These are phyloP conservation scores for Paralvinella palmiformis DNA, from an alignment of 1,140 invertebrate species.

Conservation along the genomic window DNA sequence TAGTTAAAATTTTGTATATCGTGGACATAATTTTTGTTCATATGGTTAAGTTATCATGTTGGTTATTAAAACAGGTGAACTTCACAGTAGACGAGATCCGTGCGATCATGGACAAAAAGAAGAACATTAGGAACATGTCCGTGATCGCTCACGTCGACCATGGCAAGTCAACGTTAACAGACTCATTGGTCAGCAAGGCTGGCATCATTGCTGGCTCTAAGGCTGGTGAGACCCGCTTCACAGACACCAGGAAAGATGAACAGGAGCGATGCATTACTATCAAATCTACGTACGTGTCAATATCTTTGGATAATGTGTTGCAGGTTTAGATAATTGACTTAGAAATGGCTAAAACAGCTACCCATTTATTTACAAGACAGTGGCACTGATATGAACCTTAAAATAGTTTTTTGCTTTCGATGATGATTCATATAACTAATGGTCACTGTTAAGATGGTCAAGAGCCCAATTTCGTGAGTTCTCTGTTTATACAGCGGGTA, in stretches of 20 bases:
- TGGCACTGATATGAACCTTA: too few relatives aligned
- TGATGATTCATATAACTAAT: too few relatives aligned
- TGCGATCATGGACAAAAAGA: constrained; percentile 98
- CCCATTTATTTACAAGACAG: too few relatives aligned
- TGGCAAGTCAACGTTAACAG: constrained; percentile 98
- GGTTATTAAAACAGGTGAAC: constrained; percentile 81
- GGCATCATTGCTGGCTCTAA: constrained; percentile 98
- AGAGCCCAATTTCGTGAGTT: too few relatives aligned
- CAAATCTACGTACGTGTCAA: constrained; percentile 89
- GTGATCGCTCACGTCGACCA: constrained; percentile 99
- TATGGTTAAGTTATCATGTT: not conserved
- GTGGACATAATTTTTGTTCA: not conserved
- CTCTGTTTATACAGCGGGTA: too few relatives aligned
- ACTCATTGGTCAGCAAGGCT: constrained; percentile 98
- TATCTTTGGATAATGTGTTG: too few relatives aligned
- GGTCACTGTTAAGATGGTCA: too few relatives aligned
- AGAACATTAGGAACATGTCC: constrained; percentile 99
- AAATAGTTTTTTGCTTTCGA: too few relatives aligned
- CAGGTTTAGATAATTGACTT: too few relatives aligned
- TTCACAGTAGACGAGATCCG: constrained; percentile 99
- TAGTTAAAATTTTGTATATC: not conserved
- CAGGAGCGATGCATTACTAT: constrained; percentile 99
- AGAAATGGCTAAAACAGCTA: too few relatives aligned
- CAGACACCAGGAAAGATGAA: constrained; percentile 98
- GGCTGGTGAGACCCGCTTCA: constrained; percentile 98